Conservation (phyloP, 2,888 invertebrate species). For the Stenodera caucasica region DNA sequence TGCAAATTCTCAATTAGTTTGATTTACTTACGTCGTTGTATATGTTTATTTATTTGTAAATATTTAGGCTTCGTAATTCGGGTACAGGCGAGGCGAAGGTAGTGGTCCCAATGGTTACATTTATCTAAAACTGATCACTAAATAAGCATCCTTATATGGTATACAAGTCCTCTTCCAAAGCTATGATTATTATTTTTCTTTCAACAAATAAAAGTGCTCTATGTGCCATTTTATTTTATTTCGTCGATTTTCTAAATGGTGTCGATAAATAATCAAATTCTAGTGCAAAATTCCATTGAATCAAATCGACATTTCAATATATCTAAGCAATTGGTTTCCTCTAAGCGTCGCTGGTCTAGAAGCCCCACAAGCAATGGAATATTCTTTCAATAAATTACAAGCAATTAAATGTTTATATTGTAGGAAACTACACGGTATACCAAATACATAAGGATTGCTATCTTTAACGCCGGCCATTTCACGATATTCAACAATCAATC, state of each 20-base stretch:
- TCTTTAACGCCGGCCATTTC: not conserved
- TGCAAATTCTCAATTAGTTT: not conserved
- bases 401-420: slow-evolving; percentile 6
- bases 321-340: not conserved
- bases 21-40: not conserved
- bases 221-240: not conserved
- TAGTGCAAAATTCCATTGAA: not conserved
- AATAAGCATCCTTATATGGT: not conserved
- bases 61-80: not conserved
- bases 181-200: too few relatives aligned
- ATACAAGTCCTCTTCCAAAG: not conserved
- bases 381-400: not conserved
- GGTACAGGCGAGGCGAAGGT: not conserved
- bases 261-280: not conserved
- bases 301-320: slow-evolving; percentile 2
- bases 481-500: not conserved
- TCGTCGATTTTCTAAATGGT: not conserved
- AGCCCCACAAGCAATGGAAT: not conserved
- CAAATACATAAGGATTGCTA: not conserved
- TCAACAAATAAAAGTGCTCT: not conserved
- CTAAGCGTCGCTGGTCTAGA: not conserved
- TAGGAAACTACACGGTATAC: not conserved
- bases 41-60: not conserved
- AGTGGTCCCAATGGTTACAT: slow-evolving; percentile 1
- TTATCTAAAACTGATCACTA: not conserved